These are phyloP conservation scores for Enoplosus armatus DNA, from an alignment of 2,797 vertebrate species.

Conservation along the genomic window DNA sequence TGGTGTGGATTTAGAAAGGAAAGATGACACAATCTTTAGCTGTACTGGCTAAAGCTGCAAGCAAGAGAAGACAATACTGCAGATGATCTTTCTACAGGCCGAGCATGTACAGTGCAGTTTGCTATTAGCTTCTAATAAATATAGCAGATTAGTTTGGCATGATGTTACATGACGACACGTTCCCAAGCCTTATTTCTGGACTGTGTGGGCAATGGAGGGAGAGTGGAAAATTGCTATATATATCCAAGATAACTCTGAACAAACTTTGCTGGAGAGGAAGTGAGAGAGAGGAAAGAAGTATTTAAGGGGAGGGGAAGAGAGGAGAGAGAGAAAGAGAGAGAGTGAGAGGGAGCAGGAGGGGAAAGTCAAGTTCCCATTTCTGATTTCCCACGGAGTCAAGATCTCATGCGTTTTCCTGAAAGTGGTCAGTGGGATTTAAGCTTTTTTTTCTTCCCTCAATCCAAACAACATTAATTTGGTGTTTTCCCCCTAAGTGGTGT, in stretches of 20 bases:
- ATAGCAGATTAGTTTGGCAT: background rate
- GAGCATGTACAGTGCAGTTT: background rate
- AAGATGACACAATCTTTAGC: background rate
- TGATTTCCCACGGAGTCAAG: constrained; percentile 79
- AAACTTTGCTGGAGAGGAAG: constrained; percentile 68
- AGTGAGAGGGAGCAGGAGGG: constrained; percentile 18
- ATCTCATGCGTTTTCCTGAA: constrained; percentile 61
- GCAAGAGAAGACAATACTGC: background rate
- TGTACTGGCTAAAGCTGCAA: background rate
- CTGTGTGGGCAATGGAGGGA: background rate
- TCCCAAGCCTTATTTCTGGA: constrained; percentile 49
- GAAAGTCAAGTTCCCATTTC: constrained; percentile 69
- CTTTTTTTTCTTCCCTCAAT: constrained; percentile 13
- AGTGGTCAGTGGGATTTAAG: constrained; percentile 53
- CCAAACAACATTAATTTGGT: constrained; percentile 55
- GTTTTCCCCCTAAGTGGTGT: constrained; percentile 1
- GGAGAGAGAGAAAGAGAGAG: background rate
- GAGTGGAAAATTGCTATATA: constrained; percentile 66
- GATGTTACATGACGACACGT: constrained; percentile 14
- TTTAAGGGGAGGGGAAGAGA: constrained; percentile 39
- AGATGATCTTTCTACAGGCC: background rate
- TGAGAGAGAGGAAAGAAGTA: constrained; percentile 63
- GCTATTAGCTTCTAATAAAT: constrained; percentile 3
- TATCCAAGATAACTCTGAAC: constrained; percentile 51
- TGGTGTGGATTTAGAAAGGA: background rate